Percentiles rank a stretch among this genome's conserved stretches.
phyloP scores from a whole-genome alignment of 2,797 vertebrate species.

The Gymnopithys bicolor region DNA sequence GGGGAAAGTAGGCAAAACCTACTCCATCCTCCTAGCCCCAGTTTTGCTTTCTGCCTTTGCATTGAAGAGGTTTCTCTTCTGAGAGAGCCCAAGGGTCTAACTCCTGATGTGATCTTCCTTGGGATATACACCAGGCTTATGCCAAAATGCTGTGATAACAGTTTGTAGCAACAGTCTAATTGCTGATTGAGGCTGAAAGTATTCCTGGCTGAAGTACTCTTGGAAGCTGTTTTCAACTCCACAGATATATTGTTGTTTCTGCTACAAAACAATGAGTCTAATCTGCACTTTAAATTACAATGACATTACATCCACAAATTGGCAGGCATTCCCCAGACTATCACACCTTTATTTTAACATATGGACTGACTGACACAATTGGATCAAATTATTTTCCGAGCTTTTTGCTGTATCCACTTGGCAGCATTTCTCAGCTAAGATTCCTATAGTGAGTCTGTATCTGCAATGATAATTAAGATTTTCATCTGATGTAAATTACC shows the following conservation, averaged over 20 bases:
- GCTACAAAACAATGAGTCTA: background rate
- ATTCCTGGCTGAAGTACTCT: background rate
- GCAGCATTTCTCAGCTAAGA: background rate
- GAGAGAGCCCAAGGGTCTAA: background rate
- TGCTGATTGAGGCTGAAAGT: background rate
- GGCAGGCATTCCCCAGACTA: background rate
- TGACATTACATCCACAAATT: background rate
- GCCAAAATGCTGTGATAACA: background rate
- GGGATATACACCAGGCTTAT: background rate
- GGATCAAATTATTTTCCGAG: constrained; percentile 7
- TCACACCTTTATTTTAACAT: constrained; percentile 9
- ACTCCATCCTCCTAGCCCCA: background rate
- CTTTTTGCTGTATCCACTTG: background rate
- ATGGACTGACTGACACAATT: background rate
- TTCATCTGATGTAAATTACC: constrained; percentile 22
- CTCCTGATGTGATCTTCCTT: background rate
- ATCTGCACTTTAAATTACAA: background rate
- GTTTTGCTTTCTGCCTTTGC: background rate
- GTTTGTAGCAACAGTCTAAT: background rate
- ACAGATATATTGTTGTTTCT: background rate
- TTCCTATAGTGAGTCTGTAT: background rate
- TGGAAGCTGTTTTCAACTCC: background rate
- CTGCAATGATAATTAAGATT: background rate
- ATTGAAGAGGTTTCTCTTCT: background rate
- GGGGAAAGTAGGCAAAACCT: background rate